Evolutionary conservation across 2,888 invertebrate species (phyloP), one percentile per base, ranked within the genome.

Genomic region (Diadegma fenestrale): DNA sequence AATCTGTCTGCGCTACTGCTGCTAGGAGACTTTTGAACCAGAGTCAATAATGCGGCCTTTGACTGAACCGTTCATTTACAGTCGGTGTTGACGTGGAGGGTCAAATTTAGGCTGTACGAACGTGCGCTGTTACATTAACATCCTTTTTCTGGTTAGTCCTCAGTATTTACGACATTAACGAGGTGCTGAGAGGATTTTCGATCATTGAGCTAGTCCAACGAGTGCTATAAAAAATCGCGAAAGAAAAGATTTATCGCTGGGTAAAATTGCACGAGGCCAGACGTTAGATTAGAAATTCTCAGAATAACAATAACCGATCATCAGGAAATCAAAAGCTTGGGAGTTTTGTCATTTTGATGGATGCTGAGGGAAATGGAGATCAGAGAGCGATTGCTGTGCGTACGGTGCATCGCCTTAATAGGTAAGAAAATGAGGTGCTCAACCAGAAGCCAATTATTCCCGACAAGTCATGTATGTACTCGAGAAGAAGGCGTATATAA

Each of bases 41-140:
- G 85, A 89, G 90, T 91, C 92, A 92, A 91, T 92, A 91, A 91
- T 90, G 89, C 88, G 90, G 90, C 91, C 92, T 92, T 91, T 91
- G 91, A 91, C 92, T 89, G 91, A 91, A 88, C 90, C 87, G 88
- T 87, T 76, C 88, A 89, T 90, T 92, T 90, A 91, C 91, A 91
- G 91, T 91, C 92, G 90, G 80, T 90, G 88, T 87, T 88, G 91
- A 91, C 91, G 91, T 89, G 88, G 91, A 90, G 91, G 92, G 91
- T 92, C 92, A 91, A 86, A 91, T 92, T 92, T 91, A 92, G 91
- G 89, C 88, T 80, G 14, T 87, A 71, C 78, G 82, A 68, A 63
- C 80, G 78, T 66, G 43, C 48, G 37, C n/a, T 54, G 69, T 45
- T 75, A 26, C 64, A 79, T 75, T 68, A 75, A 61, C 22, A 75